Percentiles rank a stretch among this genome's conserved stretches.
Evolutionary conservation across 2,113 vertebrate genomes (phyloP).

Genomic region (Bos javanicus): DNA sequence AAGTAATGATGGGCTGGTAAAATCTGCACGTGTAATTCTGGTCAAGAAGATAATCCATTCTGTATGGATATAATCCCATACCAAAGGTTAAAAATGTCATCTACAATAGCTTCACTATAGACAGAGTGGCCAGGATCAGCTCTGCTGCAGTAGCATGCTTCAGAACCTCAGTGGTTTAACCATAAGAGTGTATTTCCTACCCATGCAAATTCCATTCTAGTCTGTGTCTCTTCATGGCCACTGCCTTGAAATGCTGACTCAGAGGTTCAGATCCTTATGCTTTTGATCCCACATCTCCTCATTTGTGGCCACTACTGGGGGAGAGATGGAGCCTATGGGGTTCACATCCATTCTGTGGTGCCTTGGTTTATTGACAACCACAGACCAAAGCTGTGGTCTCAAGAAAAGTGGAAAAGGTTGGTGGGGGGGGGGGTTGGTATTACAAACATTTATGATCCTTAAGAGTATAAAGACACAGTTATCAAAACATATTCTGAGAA

Average conservation of each 20-base stretch:
- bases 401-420: neutral
- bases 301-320: neutral
- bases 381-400: neutral
- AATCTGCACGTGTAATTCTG: neutral
- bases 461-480: neutral
- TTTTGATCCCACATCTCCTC: neutral
- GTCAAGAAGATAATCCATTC: neutral
- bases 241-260: neutral
- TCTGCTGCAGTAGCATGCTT: fast-evolving
- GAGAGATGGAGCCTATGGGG: neutral
- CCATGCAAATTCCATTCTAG: neutral
- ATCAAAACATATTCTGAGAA: neutral
- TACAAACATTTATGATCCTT: neutral
- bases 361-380: neutral
- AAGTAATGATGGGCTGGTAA: neutral
- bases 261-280: neutral
- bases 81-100: neutral
- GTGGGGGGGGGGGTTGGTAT: fast-evolving
- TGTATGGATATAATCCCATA: neutral
- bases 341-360: neutral
- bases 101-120: fast-evolving
- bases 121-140: fast-evolving
- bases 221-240: neutral
- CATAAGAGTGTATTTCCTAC: neutral
- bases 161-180: neutral